phyloP scores from a whole-genome alignment of 2,797 vertebrate species.

The Mormyrus proboscirostris region DNA sequence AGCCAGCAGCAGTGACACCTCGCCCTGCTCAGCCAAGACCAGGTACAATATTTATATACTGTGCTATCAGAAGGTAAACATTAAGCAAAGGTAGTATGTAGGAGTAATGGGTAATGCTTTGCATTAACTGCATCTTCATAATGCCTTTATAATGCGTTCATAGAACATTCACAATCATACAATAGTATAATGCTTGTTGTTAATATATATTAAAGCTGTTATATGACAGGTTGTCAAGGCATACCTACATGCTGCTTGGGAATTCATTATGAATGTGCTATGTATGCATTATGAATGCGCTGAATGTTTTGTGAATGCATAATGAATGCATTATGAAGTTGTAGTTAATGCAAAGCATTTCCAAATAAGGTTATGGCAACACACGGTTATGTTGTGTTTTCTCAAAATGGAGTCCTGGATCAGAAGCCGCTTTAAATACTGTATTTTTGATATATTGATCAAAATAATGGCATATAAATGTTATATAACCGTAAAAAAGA shows the following conservation, averaged over 20 bases:
- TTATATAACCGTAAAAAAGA: background rate
- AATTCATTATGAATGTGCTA: background rate
- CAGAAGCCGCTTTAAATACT: background rate
- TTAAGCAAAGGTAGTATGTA: background rate
- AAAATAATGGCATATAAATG: background rate
- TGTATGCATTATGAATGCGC: background rate
- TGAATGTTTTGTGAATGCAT: background rate
- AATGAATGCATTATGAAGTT: background rate
- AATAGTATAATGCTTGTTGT: background rate
- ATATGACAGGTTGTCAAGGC: background rate
- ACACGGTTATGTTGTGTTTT: background rate
- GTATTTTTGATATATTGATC: background rate
- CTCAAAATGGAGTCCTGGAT: background rate
- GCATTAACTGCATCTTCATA: background rate
- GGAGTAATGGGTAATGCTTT: background rate
- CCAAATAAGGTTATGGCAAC: background rate
- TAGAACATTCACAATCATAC: background rate
- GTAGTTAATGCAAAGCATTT: background rate
- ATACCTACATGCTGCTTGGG: background rate
- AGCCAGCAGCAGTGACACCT: constrained; percentile 1
- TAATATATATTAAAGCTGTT: background rate
- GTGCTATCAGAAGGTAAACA: background rate
- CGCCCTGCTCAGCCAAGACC: constrained; percentile 25
- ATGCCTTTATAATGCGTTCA: background rate
- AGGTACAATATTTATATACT: constrained; percentile 30